Percentiles rank a stretch among this genome's conserved stretches.
These are phyloP conservation scores for Edolisoma coerulescens DNA, from an alignment of 2,113 vertebrate genomes.

Conservation along the genomic window DNA sequence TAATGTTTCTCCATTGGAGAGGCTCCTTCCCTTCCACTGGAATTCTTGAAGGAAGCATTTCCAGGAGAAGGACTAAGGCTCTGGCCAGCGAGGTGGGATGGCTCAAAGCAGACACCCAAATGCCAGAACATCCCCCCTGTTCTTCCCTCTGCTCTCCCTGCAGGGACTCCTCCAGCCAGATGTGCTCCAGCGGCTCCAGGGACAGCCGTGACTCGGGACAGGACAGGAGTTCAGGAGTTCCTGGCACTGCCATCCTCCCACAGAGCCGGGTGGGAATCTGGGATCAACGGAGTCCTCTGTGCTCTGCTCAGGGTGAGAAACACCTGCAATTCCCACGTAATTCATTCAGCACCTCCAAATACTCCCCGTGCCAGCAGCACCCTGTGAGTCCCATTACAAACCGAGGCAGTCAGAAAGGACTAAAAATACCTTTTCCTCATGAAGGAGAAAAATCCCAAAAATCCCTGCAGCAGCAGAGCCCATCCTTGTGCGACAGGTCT, in stretches of 20 bases:
- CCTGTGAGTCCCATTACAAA: neutral
- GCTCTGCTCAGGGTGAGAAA: neutral
- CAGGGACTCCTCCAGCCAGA: neutral
- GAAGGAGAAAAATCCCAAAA: neutral
- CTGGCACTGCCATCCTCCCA: fast-evolving
- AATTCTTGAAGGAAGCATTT: neutral
- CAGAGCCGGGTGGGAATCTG: neutral
- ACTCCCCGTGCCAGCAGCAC: neutral
- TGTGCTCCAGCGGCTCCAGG: neutral
- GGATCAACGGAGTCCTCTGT: neutral
- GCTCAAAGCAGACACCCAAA: neutral
- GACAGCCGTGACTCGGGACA: neutral
- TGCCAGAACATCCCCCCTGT: fast-evolving
- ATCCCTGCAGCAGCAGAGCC: neutral
- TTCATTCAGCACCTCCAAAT: neutral
- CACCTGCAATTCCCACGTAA: neutral
- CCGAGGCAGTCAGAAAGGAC: neutral
- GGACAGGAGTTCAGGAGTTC: neutral
- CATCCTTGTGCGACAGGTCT: neutral
- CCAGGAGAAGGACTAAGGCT: neutral
- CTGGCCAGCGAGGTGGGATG: neutral
- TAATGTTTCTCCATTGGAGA: fast-evolving
- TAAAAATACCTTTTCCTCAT: neutral
- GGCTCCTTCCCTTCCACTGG: neutral
- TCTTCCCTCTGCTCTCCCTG: neutral